These are phyloP conservation scores for Dolichoris vasculosae DNA, from an alignment of 1,140 invertebrate species.

Conservation along the genomic window DNA sequence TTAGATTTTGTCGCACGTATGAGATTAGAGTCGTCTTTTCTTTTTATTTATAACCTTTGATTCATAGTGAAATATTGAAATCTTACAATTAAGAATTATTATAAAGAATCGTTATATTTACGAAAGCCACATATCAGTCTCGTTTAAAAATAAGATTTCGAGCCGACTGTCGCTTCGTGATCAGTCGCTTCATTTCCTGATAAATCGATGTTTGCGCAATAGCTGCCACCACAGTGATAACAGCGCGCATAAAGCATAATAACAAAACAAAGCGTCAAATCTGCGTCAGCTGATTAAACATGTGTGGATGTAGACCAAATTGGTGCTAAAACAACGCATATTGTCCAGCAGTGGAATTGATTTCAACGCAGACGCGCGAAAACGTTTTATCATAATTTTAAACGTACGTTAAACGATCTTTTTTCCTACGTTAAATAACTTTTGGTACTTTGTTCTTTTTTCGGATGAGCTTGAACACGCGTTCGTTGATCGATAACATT, in stretches of 20 bases:
- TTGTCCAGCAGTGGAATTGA: not conserved
- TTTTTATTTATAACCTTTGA: not conserved
- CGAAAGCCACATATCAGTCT: not conserved
- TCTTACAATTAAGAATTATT: not conserved
- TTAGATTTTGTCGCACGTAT: not conserved
- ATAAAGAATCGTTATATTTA: conserved; percentile 2
- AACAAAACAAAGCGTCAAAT: not conserved
- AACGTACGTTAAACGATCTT: too few species aligned
- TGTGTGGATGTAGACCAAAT: not conserved
- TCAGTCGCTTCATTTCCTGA: not conserved
- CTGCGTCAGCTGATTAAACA: not conserved
- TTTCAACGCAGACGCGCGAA: not conserved
- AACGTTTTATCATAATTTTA: not conserved
- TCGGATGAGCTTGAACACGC: too few species aligned
- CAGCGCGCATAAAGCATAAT: not conserved
- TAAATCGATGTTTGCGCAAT: conserved; percentile 30
- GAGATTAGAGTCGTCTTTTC: not conserved
- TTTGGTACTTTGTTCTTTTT: too few species aligned
- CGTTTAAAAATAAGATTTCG: conserved; percentile 2
- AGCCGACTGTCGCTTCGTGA: not conserved
- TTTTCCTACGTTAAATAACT: too few species aligned
- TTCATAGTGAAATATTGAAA: not conserved
- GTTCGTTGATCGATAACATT: too few species aligned
- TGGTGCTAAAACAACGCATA: not conserved
- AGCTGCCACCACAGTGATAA: conserved; percentile 12